Evolutionary conservation across 2,113 vertebrate genomes (phyloP), one percentile per base, ranked within the genome.

Genomic region (Mustela lutreola): DNA sequence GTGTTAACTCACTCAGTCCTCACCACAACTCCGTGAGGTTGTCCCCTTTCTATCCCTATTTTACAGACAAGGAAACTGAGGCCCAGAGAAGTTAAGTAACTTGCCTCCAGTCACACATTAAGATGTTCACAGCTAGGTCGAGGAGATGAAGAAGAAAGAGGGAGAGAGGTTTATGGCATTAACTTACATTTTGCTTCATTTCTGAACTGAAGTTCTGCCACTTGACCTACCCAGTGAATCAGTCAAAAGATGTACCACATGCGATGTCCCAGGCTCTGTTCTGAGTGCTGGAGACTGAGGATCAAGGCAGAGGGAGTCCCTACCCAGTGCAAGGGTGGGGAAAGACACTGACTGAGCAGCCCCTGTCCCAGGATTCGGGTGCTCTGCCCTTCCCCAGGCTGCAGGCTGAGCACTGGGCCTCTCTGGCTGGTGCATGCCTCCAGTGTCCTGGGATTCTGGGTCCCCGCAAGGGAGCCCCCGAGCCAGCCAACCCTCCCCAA

Each of bases 341-440:
- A 45, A 28, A 78, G 67, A 65, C 11, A 58, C 42, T 24, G 92
- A 36, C 15, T 73, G n/a, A 12, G 36, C 58, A 36, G 2, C 50
- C 42, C 78, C 36, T 80, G 15, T 26, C 22, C 15, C 16, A 10
- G 53, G 12, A 6, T 36, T 33, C 11, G n/a, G 70, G 6, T 33
- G 16, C 7, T 65, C 36, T 7, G 19, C 28, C 28, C 33, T 50
- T 12, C 73, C 5, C 28, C 22, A n/a, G 53, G 10, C 56, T 19
- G 1, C 1, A 10, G 28, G 48, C 26, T 60, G 48, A 62, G 12
- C 19, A 8, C 36, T 0, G 0, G 53, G 56, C 50, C 63, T 48
- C 45, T 63, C 67, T 93, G 53, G 18, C 56, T 45, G 39, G 58
- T 62, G 11, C 15, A 2, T 26, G 45, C 21, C 65, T 36, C 31